A percentile compares a stretch with the other conserved stretches of the same genome.
phyloP scores from a whole-genome alignment of 2,797 vertebrate species.

The Lithobates sylvaticus region DNA sequence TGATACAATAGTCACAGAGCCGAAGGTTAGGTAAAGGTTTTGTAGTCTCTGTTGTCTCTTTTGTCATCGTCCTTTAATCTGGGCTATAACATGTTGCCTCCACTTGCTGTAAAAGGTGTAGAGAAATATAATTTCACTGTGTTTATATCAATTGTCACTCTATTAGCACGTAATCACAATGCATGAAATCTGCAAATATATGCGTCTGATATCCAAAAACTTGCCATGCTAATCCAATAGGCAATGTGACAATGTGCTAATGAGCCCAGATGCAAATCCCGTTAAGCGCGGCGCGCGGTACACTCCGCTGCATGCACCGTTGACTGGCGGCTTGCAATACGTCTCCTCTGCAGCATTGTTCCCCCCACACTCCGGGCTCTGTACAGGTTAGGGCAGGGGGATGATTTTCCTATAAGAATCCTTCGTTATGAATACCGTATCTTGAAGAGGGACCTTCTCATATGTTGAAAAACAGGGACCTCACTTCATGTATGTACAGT shows the following conservation, averaged over 20 bases:
- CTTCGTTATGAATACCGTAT: no score
- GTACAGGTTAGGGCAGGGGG: no score
- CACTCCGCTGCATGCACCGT: not conserved
- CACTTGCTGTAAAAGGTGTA: not conserved
- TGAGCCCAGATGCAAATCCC: not conserved
- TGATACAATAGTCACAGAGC: no score
- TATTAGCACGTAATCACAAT: slow-evolving; percentile 25
- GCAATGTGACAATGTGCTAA: not conserved
- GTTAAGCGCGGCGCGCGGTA: not conserved
- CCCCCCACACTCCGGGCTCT: no score
- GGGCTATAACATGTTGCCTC: not conserved
- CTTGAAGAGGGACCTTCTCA: no score
- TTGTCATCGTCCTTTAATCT: not conserved
- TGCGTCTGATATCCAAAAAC: slow-evolving; percentile 4
- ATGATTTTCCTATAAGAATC: no score
- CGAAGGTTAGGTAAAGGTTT: not conserved
- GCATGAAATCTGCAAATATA: slow-evolving; percentile 13
- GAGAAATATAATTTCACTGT: not conserved
- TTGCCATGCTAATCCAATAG: not conserved
- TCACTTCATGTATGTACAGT: no score
- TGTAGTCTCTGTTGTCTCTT: not conserved
- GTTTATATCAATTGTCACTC: slow-evolving; percentile 19
- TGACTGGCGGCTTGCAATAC: not conserved
- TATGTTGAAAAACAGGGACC: no score
- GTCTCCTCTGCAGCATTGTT: no score